These are phyloP conservation scores for Triplophysa bombifrons DNA, from an alignment of 2,797 vertebrate species.

Conservation along the genomic window DNA sequence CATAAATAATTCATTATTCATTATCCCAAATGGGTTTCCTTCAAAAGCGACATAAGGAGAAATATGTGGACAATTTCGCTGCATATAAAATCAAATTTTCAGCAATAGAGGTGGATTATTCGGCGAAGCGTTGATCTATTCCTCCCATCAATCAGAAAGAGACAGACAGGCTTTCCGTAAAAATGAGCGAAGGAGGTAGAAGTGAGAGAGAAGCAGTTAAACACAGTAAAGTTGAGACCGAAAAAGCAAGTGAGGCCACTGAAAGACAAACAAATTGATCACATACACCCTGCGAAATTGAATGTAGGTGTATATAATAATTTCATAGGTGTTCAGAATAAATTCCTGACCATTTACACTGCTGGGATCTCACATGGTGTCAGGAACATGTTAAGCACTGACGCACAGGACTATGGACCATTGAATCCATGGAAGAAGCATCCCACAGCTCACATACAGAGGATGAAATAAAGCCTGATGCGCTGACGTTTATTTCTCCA, in stretches of 20 bases:
- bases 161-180: background rate
- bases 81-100: conserved; percentile 36
- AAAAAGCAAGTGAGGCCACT: background rate
- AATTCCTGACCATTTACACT: background rate
- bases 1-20: conserved; percentile 52
- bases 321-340: conserved; percentile 41
- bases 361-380: background rate
- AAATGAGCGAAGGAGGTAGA: background rate
- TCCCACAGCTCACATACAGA: conserved; percentile 4
- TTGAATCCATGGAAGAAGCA: conserved; percentile 6
- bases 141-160: conserved; percentile 15
- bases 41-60: conserved; percentile 37
- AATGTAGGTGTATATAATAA: conserved; percentile 39
- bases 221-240: background rate
- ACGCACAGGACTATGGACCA: conserved; percentile 12
- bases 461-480: conserved; percentile 4
- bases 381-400: conserved; percentile 17
- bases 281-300: conserved; percentile 22
- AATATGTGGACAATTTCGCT: conserved; percentile 32
- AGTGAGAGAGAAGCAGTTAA: background rate
- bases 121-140: conserved; percentile 1
- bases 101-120: conserved; percentile 40
- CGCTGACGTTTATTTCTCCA: conserved; percentile 9
- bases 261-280: background rate
- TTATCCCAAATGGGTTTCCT: conserved; percentile 28